Evolutionary conservation across 2,797 vertebrate species (phyloP).

Genomic region (Cichlasoma orientale): DNA sequence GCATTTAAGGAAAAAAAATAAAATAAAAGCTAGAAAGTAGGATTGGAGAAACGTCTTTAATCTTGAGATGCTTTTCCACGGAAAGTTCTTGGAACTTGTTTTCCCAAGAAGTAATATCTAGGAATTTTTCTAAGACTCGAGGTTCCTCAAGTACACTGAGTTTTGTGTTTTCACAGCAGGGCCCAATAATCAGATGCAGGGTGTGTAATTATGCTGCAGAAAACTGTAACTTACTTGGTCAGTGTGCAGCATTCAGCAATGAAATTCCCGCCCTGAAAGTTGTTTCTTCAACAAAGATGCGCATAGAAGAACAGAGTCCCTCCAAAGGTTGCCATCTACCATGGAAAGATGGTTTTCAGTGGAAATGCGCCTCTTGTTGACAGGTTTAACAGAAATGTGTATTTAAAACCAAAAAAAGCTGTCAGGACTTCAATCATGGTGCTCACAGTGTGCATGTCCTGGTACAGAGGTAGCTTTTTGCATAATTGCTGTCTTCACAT

Average conservation of each 20-base stretch:
- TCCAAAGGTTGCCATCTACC: no score
- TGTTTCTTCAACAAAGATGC: not conserved
- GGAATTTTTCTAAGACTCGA: not conserved
- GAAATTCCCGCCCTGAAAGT: not conserved
- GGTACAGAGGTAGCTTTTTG: not conserved
- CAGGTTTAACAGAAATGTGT: not conserved
- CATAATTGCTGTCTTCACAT: not conserved
- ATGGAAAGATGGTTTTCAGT: no score
- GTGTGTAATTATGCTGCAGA: not conserved
- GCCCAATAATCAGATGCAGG: not conserved
- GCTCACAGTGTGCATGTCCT: conserved; percentile 9
- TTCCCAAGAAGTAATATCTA: not conserved
- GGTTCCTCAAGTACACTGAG: not conserved
- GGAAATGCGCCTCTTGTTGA: not conserved
- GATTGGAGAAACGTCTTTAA: not conserved
- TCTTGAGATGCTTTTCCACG: not conserved
- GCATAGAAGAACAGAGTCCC: not conserved
- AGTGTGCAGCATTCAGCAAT: not conserved
- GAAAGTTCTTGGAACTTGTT: not conserved
- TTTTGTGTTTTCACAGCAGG: not conserved
- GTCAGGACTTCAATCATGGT: not conserved
- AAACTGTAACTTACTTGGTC: not conserved
- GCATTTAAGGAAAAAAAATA: not conserved
- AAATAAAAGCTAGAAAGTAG: not conserved
- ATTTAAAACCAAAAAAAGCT: not conserved